Conservation (phyloP, 2,888 invertebrate genomes). For the Thyatira batis region DNA sequence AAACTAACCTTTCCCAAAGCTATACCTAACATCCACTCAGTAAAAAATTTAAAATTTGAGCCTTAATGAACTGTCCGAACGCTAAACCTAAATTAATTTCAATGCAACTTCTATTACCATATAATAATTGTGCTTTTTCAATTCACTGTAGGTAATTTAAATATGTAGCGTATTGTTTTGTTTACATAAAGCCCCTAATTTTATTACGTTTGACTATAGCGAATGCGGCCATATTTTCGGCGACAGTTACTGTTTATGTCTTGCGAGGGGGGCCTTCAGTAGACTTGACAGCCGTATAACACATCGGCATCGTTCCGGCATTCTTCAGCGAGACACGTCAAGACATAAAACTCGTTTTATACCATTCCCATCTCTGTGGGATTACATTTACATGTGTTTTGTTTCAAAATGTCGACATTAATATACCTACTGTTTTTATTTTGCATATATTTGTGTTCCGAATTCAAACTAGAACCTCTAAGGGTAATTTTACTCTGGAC, state of each 20-base stretch:
- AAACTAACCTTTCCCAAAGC: too few relatives aligned
- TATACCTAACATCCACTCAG: too few relatives aligned
- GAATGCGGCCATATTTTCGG: not conserved
- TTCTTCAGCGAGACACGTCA: constrained; percentile 1
- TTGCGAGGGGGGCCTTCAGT: not conserved
- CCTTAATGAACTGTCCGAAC: too few relatives aligned
- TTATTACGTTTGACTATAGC: not conserved
- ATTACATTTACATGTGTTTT: constrained; percentile 25
- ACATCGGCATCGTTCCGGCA: not conserved
- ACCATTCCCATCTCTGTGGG: constrained; percentile 4
- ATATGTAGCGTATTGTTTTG: not conserved
- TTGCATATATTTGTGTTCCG: not conserved
- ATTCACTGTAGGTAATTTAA: too few relatives aligned
- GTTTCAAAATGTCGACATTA: constrained; percentile 22
- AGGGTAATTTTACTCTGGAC: too few relatives aligned
- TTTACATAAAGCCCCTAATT: not conserved
- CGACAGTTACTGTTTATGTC: not conserved
- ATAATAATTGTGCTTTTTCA: too few relatives aligned
- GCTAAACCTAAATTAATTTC: too few relatives aligned
- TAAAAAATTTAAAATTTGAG: too few relatives aligned
- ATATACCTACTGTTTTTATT: constrained; percentile 9
- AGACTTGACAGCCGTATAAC: not conserved
- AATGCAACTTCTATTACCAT: too few relatives aligned
- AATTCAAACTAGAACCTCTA: too few relatives aligned
- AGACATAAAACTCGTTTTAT: constrained; percentile 2